Evolutionary conservation across 2,888 invertebrate species (phyloP).

Genomic region (Eledone cirrhosa): DNA sequence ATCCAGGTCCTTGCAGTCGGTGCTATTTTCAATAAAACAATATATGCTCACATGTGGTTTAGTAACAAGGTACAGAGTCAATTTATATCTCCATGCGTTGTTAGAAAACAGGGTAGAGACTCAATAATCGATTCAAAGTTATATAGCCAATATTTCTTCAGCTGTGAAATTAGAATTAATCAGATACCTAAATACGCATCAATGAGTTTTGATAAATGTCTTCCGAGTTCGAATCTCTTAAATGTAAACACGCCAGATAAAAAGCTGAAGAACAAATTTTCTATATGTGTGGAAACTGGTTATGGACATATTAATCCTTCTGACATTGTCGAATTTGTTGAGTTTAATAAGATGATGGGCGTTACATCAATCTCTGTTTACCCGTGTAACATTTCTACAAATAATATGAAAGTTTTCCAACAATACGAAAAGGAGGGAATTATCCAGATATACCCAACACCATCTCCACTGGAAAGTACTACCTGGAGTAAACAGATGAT

Average conservation of each 20-base stretch:
- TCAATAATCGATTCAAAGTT: too few species aligned
- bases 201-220: background rate
- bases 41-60: background rate
- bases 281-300: background rate
- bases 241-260: background rate
- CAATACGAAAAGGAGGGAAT: slow-evolving; percentile 13
- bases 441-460: background rate
- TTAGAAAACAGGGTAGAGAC: too few species aligned
- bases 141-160: slow-evolving; percentile 8
- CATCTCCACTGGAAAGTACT: background rate
- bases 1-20: slow-evolving; percentile 12
- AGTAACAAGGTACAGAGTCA: background rate
- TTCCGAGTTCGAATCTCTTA: background rate
- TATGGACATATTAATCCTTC: slow-evolving; percentile 3
- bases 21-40: too few species aligned
- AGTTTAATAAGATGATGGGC: background rate
- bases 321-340: slow-evolving; percentile 14
- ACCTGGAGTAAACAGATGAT: background rate
- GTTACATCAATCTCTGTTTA: background rate
- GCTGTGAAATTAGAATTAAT: background rate
- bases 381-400: slow-evolving; percentile 3
- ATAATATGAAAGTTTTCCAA: background rate
- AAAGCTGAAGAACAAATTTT: background rate
- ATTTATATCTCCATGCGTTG: too few species aligned
- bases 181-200: background rate